phyloP scores from a whole-genome alignment of 64 coral and sea anemone species.

The Montipora efflorescens region DNA sequence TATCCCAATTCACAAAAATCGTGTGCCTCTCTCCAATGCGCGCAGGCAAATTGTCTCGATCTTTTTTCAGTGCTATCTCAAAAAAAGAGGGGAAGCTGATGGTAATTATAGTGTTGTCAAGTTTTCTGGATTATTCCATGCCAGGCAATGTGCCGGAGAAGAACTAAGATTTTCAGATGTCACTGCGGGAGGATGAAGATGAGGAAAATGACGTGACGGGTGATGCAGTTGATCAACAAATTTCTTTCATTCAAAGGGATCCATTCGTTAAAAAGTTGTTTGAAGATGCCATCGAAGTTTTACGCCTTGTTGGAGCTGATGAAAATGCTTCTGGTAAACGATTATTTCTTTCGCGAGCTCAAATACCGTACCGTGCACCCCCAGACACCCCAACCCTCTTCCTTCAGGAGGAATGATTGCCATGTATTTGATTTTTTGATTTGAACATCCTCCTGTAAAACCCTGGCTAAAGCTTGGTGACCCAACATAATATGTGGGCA shows the following conservation, averaged over 20 bases:
- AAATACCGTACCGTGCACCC: too few species aligned
- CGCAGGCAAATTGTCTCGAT: too few species aligned
- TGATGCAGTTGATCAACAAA: neutral
- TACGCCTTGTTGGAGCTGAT: slow-evolving; percentile 30
- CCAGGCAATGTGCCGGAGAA: neutral
- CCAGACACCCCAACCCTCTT: too few species aligned
- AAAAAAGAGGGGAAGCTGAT: neutral
- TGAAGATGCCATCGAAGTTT: slow-evolving; percentile 28
- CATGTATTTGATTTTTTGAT: too few species aligned
- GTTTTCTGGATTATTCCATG: neutral
- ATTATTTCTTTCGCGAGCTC: neutral
- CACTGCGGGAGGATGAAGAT: neutral
- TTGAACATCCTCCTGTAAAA: too few species aligned
- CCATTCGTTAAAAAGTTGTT: slow-evolving; percentile 17
- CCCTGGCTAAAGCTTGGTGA: too few species aligned
- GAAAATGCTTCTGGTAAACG: neutral
- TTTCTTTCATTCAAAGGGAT: slow-evolving; percentile 22
- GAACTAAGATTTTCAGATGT: neutral
- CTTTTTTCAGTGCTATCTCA: too few species aligned
- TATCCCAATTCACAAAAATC: too few species aligned
- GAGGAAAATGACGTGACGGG: neutral
- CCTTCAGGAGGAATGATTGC: too few species aligned
- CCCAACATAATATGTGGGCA: too few species aligned
- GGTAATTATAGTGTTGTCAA: neutral
- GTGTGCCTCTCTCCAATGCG: too few species aligned